These are phyloP conservation scores for Temnothorax curvispinosus DNA, from an alignment of 1,140 invertebrate species.

Conservation along the genomic window DNA sequence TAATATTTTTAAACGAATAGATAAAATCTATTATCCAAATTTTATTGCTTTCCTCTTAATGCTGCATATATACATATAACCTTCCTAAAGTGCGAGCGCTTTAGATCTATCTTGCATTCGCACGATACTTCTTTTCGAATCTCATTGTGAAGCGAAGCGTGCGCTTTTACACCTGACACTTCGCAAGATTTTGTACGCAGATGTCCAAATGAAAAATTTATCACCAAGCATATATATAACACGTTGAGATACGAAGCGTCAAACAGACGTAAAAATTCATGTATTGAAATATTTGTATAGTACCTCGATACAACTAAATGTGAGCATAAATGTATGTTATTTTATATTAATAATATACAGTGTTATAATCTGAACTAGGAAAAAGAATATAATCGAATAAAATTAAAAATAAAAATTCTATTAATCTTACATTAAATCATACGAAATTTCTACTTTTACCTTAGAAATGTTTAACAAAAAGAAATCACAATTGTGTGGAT, in stretches of 20 bases:
- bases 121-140: slow-evolving; percentile 15
- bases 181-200: slow-evolving; percentile 24
- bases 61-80: neutral
- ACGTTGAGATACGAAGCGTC: neutral
- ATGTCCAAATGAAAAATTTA: slow-evolving; percentile 43
- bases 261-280: neutral
- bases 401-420: neutral
- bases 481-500: neutral
- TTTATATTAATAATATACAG: neutral
- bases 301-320: neutral
- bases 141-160: slow-evolving; percentile 24
- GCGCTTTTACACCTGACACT: neutral
- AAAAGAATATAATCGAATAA: neutral
- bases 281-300: neutral
- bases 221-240: neutral
- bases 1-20: neutral
- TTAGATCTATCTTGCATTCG: neutral
- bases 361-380: neutral
- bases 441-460: neutral
- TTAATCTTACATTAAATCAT: neutral
- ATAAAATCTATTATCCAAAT: slow-evolving; percentile 34
- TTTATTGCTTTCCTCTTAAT: slow-evolving; percentile 34
- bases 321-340: slow-evolving; percentile 1
- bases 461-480: neutral
- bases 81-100: neutral